Evolutionary conservation across 2,797 vertebrate genomes (phyloP), one percentile per base, ranked within the genome.

Genomic region (Darevskia nairensis): DNA sequence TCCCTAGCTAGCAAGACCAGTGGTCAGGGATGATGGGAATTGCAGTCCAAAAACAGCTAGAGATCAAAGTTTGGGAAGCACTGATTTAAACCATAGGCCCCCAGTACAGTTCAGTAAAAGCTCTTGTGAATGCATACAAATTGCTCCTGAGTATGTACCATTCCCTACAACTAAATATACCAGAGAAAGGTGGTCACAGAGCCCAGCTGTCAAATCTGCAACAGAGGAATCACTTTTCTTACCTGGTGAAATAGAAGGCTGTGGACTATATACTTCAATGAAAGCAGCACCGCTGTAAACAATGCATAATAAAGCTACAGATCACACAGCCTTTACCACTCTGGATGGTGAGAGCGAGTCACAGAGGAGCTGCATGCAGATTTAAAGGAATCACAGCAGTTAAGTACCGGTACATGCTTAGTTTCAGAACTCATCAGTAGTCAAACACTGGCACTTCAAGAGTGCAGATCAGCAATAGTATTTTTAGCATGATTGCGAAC

Each of bases 401-500:
- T 82, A 64, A 92, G 29, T 55, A 35, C 35, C 35, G 35, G 35
- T 2, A 69, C 90, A 80, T 89, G 72, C 89, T 59, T 82, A 90
- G 86, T 89, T 89, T 93, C 92, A 89, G 90, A 89, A 71, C 88
- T 94, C 93, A 93, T 95, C 93, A 93, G 89, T n/a, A 88, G 92
- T 92, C 88, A 86, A 93, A 94, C 89, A 92, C 89, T 80, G 89
- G 91, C 89, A 90, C 92, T 89, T 95, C 90, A 94, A 92, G 94
- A 91, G 91, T 91, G 92, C 94, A 93, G 93, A 97, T 93, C 94
- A 96, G 96, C 97, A 95, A 86, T 88, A 86, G 89, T 96, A 96
- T 96, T 96, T 97, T 96, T 95, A 96, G 96, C 91, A 89, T 2
- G 76, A 93, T 85, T 95, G 95, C 94, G 93, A 91, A 93, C 94